Evolutionary conservation across 1,140 invertebrate genomes (phyloP).

Genomic region (Gryllus bimaculatus): DNA sequence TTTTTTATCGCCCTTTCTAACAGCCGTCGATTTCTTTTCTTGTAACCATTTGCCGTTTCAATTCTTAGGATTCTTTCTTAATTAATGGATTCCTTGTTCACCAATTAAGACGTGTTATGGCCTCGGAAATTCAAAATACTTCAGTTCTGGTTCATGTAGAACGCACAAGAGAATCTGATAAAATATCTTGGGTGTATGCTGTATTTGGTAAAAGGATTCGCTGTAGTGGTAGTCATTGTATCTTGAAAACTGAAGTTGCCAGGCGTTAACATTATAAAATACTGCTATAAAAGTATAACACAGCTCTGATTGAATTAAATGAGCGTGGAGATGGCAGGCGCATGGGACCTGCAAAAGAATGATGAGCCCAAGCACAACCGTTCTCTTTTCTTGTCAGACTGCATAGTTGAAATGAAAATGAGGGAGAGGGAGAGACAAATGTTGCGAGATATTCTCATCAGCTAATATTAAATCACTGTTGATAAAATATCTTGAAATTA

Average conservation of each 20-base stretch:
- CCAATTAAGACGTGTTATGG: constrained; percentile 1
- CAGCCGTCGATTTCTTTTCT: not conserved
- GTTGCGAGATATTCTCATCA: too few species aligned
- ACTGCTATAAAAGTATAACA: not conserved
- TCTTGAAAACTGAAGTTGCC: too few species aligned
- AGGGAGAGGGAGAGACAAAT: too few species aligned
- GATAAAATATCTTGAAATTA: too few species aligned
- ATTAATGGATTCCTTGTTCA: not conserved
- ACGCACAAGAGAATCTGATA: not conserved
- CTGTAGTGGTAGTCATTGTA: too few species aligned
- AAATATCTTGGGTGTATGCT: not conserved
- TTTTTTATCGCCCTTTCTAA: not conserved
- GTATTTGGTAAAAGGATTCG: too few species aligned
- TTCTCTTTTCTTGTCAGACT: not conserved
- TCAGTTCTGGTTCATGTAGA: not conserved
- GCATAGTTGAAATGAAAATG: not conserved
- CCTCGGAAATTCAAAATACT: not conserved
- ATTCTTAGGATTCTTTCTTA: not conserved
- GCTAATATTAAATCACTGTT: too few species aligned
- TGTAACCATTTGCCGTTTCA: not conserved
- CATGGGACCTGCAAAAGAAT: not conserved
- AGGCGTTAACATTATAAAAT: not conserved
- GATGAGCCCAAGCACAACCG: not conserved
- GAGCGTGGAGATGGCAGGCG: not conserved
- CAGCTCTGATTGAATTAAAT: not conserved